Evolutionary conservation across 2,888 invertebrate genomes (phyloP), one percentile per base, ranked within the genome.

Genomic region (Hoplodrina blanda): DNA sequence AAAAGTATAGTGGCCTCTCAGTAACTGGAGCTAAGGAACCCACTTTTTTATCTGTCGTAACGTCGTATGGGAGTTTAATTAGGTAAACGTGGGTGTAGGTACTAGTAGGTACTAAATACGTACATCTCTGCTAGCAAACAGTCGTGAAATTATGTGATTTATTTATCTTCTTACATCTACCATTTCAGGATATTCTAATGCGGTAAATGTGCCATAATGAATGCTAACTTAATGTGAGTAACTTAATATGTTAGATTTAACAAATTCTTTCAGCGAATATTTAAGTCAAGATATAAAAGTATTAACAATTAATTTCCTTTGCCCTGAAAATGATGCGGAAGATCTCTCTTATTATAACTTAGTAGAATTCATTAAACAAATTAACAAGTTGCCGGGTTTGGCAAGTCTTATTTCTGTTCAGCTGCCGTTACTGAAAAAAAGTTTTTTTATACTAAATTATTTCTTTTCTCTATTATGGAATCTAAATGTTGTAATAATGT

Each of bases 341-440:
- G 66, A 73, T 56, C n/a, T 57, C 63, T 30, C 52, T 64, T 62
- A 73, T 81, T 68, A 65, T 37, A 78, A 73, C 60, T 73, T 68
- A 15, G 25, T n/a, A 55, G 49, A 72, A 67, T 65, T 70, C 62
- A 63, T 70, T 56, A 50, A 76, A 63, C 59, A 53, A 70, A 78
- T 77, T 70, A 78, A 53, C 44, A 70, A 66, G 55, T 77, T 55
- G 10, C 5, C 46, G 49, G 11, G 15, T 1, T 62, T 25, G 57
- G 15, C 44, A 44, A 54, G 44, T 54, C 63, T 52, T 33, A n/a
- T 60, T 30, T 62, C 17, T 33, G 54, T 55, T 25, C 49, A 53
- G 25, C 70, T 59, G 55, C 46, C 62, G 33, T 65, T 53, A 44
- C 5, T 7, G 30, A 5, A 62, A 33, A 37, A 20, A 41, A 7